phyloP scores from a whole-genome alignment of 2,888 invertebrate species.

The Cheilosia impressa region DNA sequence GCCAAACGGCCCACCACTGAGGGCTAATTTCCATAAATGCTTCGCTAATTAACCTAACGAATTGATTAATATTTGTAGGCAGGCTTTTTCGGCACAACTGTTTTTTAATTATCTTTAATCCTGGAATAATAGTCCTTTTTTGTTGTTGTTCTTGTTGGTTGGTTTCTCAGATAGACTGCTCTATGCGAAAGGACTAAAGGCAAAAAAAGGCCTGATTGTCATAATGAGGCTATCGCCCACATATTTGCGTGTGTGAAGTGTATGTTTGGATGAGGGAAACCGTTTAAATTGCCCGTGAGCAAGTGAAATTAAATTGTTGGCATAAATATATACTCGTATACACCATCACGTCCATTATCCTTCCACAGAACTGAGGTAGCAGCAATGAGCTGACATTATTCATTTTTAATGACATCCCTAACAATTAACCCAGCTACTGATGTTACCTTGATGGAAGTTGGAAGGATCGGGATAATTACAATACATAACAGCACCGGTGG shows the following conservation, averaged over 20 bases:
- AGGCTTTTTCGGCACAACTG: constrained; percentile 47
- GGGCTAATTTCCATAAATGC: constrained; percentile 60
- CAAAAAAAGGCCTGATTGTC: constrained; percentile 44
- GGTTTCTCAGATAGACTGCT: constrained; percentile 25
- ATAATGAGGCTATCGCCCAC: constrained; percentile 58
- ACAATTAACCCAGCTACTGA: constrained; percentile 67
- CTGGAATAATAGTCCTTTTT: constrained; percentile 42
- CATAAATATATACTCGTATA: constrained; percentile 2
- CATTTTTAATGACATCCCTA: constrained; percentile 72
- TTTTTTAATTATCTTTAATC: constrained; percentile 72
- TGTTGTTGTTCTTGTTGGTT: background rate
- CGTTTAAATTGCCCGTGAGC: constrained; percentile 62
- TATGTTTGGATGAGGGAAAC: constrained; percentile 24
- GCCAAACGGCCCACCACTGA: background rate
- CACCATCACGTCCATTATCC: constrained; percentile 46
- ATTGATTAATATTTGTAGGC: constrained; percentile 63
- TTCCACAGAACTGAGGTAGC: constrained; percentile 39
- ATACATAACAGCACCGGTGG: constrained; percentile 40
- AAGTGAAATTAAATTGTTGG: constrained; percentile 65
- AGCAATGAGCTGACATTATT: constrained; percentile 68
- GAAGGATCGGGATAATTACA: constrained; percentile 57
- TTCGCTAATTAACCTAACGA: constrained; percentile 63
- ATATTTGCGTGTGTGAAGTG: constrained; percentile 31
- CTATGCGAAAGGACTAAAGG: background rate
- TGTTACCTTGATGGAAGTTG: constrained; percentile 60